Percentiles rank a stretch among this genome's conserved stretches.
These are phyloP conservation scores for Euwallacea similis DNA, from an alignment of 1,140 invertebrate genomes.

Conservation along the genomic window DNA sequence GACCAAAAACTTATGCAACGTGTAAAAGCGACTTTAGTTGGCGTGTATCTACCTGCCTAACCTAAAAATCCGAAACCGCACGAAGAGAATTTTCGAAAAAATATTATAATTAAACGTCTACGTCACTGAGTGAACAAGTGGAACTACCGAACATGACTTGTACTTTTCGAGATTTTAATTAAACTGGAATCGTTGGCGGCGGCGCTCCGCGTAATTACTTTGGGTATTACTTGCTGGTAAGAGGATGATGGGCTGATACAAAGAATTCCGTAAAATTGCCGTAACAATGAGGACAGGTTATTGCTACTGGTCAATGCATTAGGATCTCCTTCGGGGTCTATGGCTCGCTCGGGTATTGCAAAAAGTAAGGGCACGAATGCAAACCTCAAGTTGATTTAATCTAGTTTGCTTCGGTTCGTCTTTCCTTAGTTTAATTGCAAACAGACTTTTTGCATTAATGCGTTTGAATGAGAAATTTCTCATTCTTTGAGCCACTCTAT, in stretches of 20 bases:
- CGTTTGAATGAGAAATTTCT: too few species aligned
- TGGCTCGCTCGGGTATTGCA: background rate
- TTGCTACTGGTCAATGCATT: slow-evolving; percentile 31
- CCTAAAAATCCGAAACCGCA: too few species aligned
- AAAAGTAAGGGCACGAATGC: slow-evolving; percentile 24
- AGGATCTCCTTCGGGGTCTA: slow-evolving; percentile 4
- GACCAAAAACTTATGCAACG: too few species aligned
- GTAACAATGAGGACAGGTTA: slow-evolving; percentile 31
- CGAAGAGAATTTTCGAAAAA: too few species aligned
- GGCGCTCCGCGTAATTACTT: slow-evolving; percentile 34
- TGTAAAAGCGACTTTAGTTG: too few species aligned
- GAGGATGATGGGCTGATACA: slow-evolving; percentile 32
- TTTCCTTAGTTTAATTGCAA: background rate
- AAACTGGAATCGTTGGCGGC: slow-evolving; percentile 36
- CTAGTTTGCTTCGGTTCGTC: slow-evolving; percentile 4
- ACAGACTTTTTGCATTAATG: too few species aligned
- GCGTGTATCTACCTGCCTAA: too few species aligned
- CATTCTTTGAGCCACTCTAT: background rate
- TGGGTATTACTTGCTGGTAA: slow-evolving; percentile 32
- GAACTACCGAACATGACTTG: slow-evolving; percentile 31
- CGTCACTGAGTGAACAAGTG: slow-evolving; percentile 23
- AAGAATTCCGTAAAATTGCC: slow-evolving; percentile 37
- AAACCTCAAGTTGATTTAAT: slow-evolving; percentile 27
- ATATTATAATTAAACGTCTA: slow-evolving; percentile 7
- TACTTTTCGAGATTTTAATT: slow-evolving; percentile 39